Evolutionary conservation across 2,797 vertebrate species (phyloP), one percentile per base, ranked within the genome.

Genomic region (Muraenolepis orangiensis): DNA sequence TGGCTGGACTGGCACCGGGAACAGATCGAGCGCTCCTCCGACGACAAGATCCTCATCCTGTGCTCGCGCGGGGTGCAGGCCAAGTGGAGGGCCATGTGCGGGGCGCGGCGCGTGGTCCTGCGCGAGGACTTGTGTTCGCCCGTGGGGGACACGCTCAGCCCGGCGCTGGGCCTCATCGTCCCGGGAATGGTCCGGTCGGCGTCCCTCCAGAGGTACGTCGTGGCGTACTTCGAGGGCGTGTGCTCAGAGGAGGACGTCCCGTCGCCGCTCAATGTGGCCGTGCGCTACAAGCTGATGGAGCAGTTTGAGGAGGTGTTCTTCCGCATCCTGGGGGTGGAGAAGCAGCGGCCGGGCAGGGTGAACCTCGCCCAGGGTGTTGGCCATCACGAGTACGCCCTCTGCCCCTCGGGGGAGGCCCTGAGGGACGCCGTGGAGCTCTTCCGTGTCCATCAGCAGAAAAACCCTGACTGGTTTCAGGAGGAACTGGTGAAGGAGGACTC

Each of bases 281-380:
- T 96, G 16, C 92, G 89, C 70, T 98, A 98, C 86, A 91, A 92
- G 0, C 93, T 99, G 68, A 96, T 97, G 95, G 94, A 94, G 70
- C 94, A 94, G 61, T 97, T 98, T 8, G 96, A 99, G 82, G 95
- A 97, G 78, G 87, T 98, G 16, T 95, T 96, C 84, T 98, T 99
- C 85, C 91, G 96, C 32, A 96, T 99, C 80, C 91, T 97, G 83
- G 94, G 95, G 36, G 26, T 93, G 76, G 96, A 99, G 81, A 96
- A 95, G 81, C 93, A 96, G 4, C 91, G 94, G 61, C 96, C 96
- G 0, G 96, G 95, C 11, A 88, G 86, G 66, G 90, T 96, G 80
- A 95, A 95, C 82, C 86, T 87, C 13, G 84, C 96, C 0, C 76
- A 80, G 66, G 96, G 95, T 38, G 91, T 96, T 26, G 89, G 92